These are phyloP conservation scores for Micropoecilia bifurca DNA, from an alignment of 2,797 vertebrate genomes.

Conservation along the genomic window DNA sequence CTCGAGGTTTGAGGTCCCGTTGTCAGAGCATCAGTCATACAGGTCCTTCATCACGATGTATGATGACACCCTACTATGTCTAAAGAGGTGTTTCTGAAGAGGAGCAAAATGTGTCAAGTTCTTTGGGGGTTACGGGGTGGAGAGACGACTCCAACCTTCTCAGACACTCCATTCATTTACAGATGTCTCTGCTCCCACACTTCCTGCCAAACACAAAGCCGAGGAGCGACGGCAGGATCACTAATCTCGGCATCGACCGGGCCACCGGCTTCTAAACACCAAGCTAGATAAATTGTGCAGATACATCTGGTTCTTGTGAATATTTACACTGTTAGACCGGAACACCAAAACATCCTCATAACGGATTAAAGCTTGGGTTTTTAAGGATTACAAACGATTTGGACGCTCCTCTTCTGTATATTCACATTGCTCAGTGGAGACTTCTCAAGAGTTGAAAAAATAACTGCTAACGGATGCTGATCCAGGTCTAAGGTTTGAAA, in stretches of 20 bases:
- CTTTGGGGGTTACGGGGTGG: slow-evolving; percentile 34
- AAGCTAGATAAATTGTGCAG: slow-evolving; percentile 77
- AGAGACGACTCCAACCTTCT: slow-evolving; percentile 47
- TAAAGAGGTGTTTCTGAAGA: slow-evolving; percentile 63
- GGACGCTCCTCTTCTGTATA: slow-evolving; percentile 18
- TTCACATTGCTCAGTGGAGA: slow-evolving; percentile 9
- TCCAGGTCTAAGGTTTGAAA: slow-evolving; percentile 10
- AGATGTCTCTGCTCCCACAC: slow-evolving; percentile 27
- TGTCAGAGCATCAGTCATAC: slow-evolving; percentile 5
- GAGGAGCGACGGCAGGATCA: slow-evolving; percentile 39
- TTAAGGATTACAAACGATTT: slow-evolving; percentile 55
- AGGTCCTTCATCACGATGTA: slow-evolving; percentile 22
- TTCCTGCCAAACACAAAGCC: slow-evolving; percentile 55
- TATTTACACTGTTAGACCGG: slow-evolving; percentile 55
- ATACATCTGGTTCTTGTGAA: slow-evolving; percentile 80
- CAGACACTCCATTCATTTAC: slow-evolving; percentile 28
- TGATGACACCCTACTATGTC: slow-evolving; percentile 27
- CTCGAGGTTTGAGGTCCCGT: background rate
- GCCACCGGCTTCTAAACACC: slow-evolving; percentile 49
- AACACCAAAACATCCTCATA: slow-evolving; percentile 56
- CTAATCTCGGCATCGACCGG: slow-evolving; percentile 49
- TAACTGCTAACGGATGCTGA: background rate
- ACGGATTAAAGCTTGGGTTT: slow-evolving; percentile 57
- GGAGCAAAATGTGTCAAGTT: slow-evolving; percentile 54
- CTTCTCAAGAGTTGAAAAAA: slow-evolving; percentile 20